A percentile compares a stretch with the other conserved stretches of the same genome.
Conservation (phyloP, 1,140 invertebrate species). For the Patella vulgata region DNA sequence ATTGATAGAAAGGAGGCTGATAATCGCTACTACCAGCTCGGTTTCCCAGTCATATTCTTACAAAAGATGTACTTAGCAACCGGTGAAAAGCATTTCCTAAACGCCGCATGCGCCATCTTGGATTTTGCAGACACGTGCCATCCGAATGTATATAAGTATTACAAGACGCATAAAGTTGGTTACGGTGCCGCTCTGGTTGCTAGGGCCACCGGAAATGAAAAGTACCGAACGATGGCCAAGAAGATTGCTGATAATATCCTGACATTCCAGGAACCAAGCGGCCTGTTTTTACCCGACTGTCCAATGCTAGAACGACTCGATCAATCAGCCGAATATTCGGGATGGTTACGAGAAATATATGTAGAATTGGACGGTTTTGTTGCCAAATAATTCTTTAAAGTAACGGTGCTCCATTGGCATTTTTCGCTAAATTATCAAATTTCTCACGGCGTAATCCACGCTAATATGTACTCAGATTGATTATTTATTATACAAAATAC, state of each 20-base stretch:
- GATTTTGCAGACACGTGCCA: slow-evolving; percentile 6
- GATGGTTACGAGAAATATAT: slow-evolving; percentile 8
- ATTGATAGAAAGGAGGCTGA: slow-evolving; percentile 4
- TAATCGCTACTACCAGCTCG: slow-evolving; percentile 10
- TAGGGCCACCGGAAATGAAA: neutral
- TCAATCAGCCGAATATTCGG: slow-evolving; percentile 8
- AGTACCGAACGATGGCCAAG: slow-evolving; percentile 6
- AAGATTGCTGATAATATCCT: slow-evolving; percentile 6
- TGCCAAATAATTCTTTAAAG: no score
- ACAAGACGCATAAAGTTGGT: slow-evolving; percentile 7
- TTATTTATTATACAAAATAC: no score
- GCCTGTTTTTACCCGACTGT: neutral
- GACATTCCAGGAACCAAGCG: neutral
- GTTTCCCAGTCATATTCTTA: slow-evolving; percentile 10
- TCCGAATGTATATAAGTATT: neutral
- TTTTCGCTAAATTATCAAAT: no score
- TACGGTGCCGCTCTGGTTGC: slow-evolving; percentile 8
- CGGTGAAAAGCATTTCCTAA: neutral
- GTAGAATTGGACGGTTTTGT: slow-evolving; percentile 1
- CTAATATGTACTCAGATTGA: no score
- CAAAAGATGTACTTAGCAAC: slow-evolving; percentile 6
- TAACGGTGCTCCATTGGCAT: no score
- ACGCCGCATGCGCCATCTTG: neutral
- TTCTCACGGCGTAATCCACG: no score
- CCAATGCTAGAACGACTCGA: neutral